phyloP scores from a whole-genome alignment of 2,797 vertebrate genomes.

The Liasis olivaceus region DNA sequence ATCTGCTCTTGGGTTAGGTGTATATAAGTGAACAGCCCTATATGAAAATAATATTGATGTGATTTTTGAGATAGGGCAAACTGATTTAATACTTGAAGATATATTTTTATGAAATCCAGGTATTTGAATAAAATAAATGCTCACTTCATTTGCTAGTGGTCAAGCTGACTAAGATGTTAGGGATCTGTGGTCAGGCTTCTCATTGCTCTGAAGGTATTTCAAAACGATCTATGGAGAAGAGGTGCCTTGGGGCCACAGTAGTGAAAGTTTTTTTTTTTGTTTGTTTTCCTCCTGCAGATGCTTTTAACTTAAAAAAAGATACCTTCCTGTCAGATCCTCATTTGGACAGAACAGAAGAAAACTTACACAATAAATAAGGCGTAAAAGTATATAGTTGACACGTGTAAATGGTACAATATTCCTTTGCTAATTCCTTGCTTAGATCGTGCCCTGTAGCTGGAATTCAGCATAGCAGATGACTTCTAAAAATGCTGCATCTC shows the following conservation, averaged over 20 bases:
- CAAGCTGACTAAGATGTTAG: not conserved
- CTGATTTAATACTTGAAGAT: not conserved
- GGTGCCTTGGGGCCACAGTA: not conserved
- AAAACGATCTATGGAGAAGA: not conserved
- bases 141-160: not conserved
- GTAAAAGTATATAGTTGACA: not conserved
- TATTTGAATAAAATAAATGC: not conserved
- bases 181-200: not conserved
- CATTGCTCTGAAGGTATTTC: not conserved
- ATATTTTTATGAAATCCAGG: not conserved
- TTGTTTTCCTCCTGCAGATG: not conserved
- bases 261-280: not conserved
- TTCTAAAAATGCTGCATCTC: not conserved
- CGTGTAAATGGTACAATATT: not conserved
- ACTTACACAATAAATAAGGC: not conserved
- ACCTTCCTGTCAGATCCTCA: not conserved
- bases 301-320: not conserved
- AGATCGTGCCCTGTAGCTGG: not conserved
- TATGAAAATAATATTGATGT: not conserved
- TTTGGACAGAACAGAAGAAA: not conserved
- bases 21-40: not conserved
- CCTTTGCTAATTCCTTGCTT: not conserved
- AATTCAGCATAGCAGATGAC: not conserved
- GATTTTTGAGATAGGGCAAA: not conserved
- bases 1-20: not conserved